Percentiles rank a stretch among this genome's conserved stretches.
Evolutionary conservation across 2,113 vertebrate species (phyloP).

Genomic region (Ochotona princeps): DNA sequence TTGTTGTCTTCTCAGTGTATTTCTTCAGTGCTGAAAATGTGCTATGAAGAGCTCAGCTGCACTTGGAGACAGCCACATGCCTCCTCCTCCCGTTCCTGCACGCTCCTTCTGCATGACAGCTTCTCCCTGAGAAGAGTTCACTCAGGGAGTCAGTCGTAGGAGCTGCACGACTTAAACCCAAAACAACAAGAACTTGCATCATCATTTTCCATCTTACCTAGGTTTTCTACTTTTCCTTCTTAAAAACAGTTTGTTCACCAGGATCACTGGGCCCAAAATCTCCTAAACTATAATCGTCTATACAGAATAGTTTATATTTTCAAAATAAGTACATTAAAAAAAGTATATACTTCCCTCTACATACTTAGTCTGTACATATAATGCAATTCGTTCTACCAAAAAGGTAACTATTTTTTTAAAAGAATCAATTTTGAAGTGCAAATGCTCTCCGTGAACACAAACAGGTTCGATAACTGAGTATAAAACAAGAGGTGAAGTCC

Average conservation of each 20-base stretch:
- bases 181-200: conserved; percentile 25
- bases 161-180: conserved; percentile 61
- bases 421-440: conserved; percentile 37
- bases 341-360: conserved; percentile 53
- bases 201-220: background rate
- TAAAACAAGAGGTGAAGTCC: conserved; percentile 45
- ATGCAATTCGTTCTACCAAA: conserved; percentile 57
- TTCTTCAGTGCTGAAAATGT: background rate
- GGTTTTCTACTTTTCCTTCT: conserved; percentile 70
- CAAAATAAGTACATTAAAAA: conserved; percentile 65
- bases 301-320: conserved; percentile 65
- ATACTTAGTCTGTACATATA: conserved; percentile 61
- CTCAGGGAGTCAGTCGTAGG: conserved; percentile 4
- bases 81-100: background rate
- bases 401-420: conserved; percentile 56
- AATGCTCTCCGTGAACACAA: conserved; percentile 59
- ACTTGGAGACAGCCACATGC: background rate
- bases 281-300: conserved; percentile 59
- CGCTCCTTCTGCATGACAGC: background rate
- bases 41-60: background rate
- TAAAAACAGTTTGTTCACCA: conserved; percentile 55
- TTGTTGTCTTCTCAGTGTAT: background rate
- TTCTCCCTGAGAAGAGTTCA: background rate
- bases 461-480: conserved; percentile 61
- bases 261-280: conserved; percentile 16